Percentiles rank a stretch among this genome's conserved stretches.
Evolutionary conservation across 2,888 invertebrate species (phyloP).

Genomic region (Gasteruption jaculator): DNA sequence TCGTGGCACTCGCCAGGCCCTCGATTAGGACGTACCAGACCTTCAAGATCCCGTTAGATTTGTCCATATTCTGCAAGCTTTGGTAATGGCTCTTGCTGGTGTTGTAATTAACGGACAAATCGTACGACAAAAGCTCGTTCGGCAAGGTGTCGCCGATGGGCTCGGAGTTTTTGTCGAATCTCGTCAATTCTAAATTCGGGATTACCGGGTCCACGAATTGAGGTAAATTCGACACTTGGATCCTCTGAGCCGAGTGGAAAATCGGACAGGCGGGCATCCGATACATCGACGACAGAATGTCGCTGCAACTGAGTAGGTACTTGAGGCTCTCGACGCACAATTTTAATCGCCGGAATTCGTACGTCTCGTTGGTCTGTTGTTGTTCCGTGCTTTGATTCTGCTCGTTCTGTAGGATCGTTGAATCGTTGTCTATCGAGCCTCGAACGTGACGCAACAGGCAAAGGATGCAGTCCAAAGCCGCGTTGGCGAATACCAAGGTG

Average conservation of each 20-base stretch:
- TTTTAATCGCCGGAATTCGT: slow-evolving; percentile 47
- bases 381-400: slow-evolving; percentile 43
- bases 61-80: slow-evolving; percentile 66
- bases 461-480: slow-evolving; percentile 88
- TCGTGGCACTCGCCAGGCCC: slow-evolving; percentile 76
- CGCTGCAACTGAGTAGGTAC: slow-evolving; percentile 80
- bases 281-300: slow-evolving; percentile 87
- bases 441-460: slow-evolving; percentile 79
- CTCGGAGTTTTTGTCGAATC: slow-evolving; percentile 60
- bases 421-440: slow-evolving; percentile 52
- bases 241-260: slow-evolving; percentile 83
- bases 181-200: slow-evolving; percentile 69
- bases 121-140: slow-evolving; percentile 65
- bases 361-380: slow-evolving; percentile 45
- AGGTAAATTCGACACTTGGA: slow-evolving; percentile 72
- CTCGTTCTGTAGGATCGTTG: no score
- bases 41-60: slow-evolving; percentile 77
- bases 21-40: slow-evolving; percentile 89
- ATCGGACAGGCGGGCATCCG: slow-evolving; percentile 92
- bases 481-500: slow-evolving; percentile 88
- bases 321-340: slow-evolving; percentile 75
- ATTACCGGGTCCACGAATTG: slow-evolving; percentile 83
- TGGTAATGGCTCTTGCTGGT: slow-evolving; percentile 54
- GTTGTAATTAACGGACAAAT: slow-evolving; percentile 54
- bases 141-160: slow-evolving; percentile 64